These are phyloP conservation scores for Orchesellides sinensis DNA, from an alignment of 2,888 invertebrate genomes.

Conservation along the genomic window DNA sequence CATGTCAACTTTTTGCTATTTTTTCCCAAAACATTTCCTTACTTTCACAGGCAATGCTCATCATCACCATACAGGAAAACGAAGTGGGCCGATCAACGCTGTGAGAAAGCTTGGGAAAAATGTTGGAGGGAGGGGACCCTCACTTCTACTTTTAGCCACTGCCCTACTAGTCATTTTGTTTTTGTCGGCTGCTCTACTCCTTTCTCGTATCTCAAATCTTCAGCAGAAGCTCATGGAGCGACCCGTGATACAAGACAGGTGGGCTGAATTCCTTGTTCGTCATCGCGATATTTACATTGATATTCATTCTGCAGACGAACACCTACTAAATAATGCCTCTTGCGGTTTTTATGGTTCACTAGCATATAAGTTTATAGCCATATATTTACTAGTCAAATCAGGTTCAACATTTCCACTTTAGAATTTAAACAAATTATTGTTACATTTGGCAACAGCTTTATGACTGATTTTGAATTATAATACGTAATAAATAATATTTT, in stretches of 20 bases:
- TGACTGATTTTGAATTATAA: no score
- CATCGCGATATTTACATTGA: neutral
- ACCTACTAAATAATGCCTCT: neutral
- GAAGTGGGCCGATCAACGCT: neutral
- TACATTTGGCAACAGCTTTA: no score
- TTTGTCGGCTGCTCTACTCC: constrained; percentile 80
- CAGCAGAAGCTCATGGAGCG: constrained; percentile 75
- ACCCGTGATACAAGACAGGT: constrained; percentile 67
- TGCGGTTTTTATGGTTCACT: no score
- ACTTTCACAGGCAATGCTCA: constrained; percentile 27
- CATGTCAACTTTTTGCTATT: neutral
- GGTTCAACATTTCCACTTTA: no score
- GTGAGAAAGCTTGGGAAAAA: constrained; percentile 12
- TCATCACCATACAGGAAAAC: neutral
- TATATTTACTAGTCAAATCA: no score
- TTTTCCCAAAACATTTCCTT: no score
- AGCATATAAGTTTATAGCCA: no score
- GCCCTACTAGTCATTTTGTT: constrained; percentile 80
- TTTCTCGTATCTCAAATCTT: constrained; percentile 80
- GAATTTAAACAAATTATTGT: no score
- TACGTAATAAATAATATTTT: no score
- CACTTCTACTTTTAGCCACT: constrained; percentile 80
- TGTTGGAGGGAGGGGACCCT: constrained; percentile 54
- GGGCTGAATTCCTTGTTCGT: constrained; percentile 1
- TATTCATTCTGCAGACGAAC: neutral